These are phyloP conservation scores for Telmatochromis brachygnathus DNA, from an alignment of 2,113 vertebrate genomes.

Conservation along the genomic window DNA sequence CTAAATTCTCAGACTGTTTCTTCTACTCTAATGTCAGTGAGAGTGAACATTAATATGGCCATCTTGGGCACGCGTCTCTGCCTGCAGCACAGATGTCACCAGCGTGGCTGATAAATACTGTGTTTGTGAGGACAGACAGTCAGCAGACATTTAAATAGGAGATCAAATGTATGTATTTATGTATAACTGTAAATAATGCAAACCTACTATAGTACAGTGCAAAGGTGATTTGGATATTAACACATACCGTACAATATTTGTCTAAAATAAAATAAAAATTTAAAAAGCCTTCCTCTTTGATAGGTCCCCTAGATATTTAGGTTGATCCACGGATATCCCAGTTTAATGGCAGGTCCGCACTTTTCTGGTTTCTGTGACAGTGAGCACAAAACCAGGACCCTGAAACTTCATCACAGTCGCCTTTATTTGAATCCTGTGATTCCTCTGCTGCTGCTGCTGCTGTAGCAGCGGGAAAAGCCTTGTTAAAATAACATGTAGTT, in stretches of 20 bases:
- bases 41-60: background rate
- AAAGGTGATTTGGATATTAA: background rate
- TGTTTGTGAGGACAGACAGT: background rate
- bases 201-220: background rate
- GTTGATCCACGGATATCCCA: background rate
- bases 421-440: background rate
- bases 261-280: rapidly evolving
- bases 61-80: background rate
- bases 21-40: background rate
- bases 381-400: background rate
- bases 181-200: background rate
- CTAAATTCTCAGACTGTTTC: background rate
- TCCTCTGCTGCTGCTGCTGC: background rate
- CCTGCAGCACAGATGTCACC: background rate
- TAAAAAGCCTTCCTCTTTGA: background rate
- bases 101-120: background rate
- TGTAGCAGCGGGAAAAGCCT: background rate
- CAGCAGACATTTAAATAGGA: background rate
- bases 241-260: background rate
- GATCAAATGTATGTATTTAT: background rate
- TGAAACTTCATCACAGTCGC: background rate
- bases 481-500: background rate
- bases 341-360: background rate
- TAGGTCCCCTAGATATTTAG: rapidly evolving
- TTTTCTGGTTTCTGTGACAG: background rate